Evolutionary conservation across 2,113 vertebrate genomes (phyloP).

Genomic region (Campylorhamphus procurvoides): DNA sequence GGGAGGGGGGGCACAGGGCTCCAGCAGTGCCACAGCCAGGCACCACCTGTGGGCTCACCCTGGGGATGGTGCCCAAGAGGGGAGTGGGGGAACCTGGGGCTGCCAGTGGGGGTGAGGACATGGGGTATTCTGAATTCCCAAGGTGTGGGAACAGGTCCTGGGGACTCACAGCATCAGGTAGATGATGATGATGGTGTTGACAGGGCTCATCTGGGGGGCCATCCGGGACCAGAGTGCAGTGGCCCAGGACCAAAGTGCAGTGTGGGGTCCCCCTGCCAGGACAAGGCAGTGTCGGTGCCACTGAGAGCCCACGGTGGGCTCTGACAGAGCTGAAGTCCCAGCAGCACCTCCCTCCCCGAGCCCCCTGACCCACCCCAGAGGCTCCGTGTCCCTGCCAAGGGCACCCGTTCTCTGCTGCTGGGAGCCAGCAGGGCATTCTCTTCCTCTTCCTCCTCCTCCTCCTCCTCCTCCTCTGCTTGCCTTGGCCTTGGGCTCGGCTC

Average conservation of each 20-base stretch:
- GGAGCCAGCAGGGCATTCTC: rapidly evolving
- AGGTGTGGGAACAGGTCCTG: rapidly evolving
- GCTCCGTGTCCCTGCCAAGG: not conserved
- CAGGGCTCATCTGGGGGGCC: constrained; percentile 44
- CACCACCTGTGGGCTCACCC: rapidly evolving
- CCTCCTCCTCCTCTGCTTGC: not conserved
- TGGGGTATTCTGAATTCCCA: rapidly evolving
- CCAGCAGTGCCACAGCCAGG: rapidly evolving
- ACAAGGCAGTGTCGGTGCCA: not conserved
- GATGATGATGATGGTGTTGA: constrained; percentile 79
- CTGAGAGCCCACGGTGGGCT: rapidly evolving
- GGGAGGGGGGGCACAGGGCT: no score
- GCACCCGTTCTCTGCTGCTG: not conserved
- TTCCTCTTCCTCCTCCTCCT: not conserved
- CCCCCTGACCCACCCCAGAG: not conserved
- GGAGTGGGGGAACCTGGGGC: rapidly evolving
- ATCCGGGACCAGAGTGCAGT: constrained; percentile 21
- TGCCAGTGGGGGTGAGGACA: not conserved
- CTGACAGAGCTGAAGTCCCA: not conserved
- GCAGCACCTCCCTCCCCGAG: not conserved
- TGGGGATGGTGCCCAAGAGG: not conserved
- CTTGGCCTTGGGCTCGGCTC: rapidly evolving
- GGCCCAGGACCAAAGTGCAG: not conserved
- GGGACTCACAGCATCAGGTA: constrained; percentile 87
- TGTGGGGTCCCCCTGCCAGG: constrained; percentile 59